Conservation (phyloP, 1,140 invertebrate species). For the Sitodiplosis mosellana region DNA sequence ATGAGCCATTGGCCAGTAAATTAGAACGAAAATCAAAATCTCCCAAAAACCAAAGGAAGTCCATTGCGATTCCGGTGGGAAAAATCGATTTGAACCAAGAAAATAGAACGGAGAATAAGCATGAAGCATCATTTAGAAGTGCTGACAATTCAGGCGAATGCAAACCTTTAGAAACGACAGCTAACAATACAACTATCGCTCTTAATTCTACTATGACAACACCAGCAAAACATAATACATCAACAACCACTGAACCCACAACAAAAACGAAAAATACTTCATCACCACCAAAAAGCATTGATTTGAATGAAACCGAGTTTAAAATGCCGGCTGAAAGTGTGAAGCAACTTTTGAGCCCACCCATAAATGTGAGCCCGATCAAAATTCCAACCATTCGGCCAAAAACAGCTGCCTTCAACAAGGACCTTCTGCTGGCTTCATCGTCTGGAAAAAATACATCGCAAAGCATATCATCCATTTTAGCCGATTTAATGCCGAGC, state of each 20-base stretch:
- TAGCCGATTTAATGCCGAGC: conserved; percentile 23
- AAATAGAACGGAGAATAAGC: too few species aligned
- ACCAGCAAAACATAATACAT: too few species aligned
- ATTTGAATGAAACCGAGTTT: neutral
- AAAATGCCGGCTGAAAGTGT: neutral
- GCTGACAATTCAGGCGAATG: too few species aligned
- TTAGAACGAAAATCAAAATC: conserved; percentile 12
- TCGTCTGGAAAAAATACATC: neutral
- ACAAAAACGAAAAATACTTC: too few species aligned
- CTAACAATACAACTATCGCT: too few species aligned
- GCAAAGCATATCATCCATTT: conserved; percentile 5
- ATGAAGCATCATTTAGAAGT: too few species aligned
- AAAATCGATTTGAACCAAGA: neutral
- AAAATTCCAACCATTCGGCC: neutral
- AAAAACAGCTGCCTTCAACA: neutral
- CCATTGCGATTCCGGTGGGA: neutral
- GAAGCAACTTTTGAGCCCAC: neutral
- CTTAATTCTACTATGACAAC: too few species aligned
- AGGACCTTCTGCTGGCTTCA: neutral
- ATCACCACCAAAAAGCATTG: too few species aligned
- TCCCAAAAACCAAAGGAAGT: neutral
- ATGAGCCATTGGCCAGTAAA: conserved; percentile 33
- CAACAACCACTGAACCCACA: too few species aligned
- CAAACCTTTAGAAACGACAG: too few species aligned
- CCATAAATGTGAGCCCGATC: neutral